Evolutionary conservation across 2,113 vertebrate species (phyloP), one percentile per base, ranked within the genome.

Genomic region (Rhinolophus ferrumequinum): DNA sequence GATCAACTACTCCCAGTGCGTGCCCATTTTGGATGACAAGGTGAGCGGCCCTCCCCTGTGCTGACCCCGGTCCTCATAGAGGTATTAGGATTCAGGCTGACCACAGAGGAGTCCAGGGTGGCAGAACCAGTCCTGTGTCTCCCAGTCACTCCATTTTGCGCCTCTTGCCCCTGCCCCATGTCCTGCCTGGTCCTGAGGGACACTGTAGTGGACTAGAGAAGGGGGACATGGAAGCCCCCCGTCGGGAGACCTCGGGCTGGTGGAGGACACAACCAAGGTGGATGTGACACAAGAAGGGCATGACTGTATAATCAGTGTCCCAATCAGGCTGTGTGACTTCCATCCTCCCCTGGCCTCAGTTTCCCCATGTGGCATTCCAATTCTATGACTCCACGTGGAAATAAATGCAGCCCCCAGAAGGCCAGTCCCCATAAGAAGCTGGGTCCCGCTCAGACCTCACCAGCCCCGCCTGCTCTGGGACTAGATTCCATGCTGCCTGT

Each of bases 1-100:
- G 98, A 99, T 99, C 98, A 99, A 99, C 98, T 99, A 99, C 98
- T 99, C 99, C 16, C 99, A 99, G 95, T 99, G 99, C 1, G 99
- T 99, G 87, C 99, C 99, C 83, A 99, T 99, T 98, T 97, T 99
- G 97, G 99, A 99, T 14, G 99, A 99, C 90, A 99, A 99, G 99
- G 99, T 99, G 66, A 98, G 99, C 98, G 83, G 75, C 86, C 85
- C 85, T 90, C 50, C 28, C 66, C 86, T 1, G 16, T 28, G 18
- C 38, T 58, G 47, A 18, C 21, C 72, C 91, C 3, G 21, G 62
- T 47, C 10, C 60, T 58, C 24, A 15, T 10, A 4, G 11, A 24
- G 5, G 13, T 8, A 2, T 52, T 26, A 16, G 28, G 90, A 70
- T 28, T 69, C 38, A 35, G 33, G 26, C 0, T 11, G 33, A 58